These are phyloP conservation scores for Xyliphius kryptos DNA, from an alignment of 2,113 vertebrate species.

Conservation along the genomic window DNA sequence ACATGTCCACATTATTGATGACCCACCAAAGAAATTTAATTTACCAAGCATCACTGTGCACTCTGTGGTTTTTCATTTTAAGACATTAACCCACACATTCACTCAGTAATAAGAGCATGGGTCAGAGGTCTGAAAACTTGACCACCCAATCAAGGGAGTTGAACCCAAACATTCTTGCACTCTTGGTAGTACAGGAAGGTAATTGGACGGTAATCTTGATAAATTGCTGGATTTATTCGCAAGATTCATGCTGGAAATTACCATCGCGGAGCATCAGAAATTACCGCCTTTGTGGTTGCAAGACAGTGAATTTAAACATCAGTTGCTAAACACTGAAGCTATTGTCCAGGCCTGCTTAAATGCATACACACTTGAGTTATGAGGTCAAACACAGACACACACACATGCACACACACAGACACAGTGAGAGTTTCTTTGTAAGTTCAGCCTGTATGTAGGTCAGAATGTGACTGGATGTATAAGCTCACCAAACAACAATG, in stretches of 20 bases:
- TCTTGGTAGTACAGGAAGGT: slow-evolving; percentile 16
- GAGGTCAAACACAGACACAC: slow-evolving; percentile 11
- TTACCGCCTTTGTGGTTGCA: slow-evolving; percentile 59
- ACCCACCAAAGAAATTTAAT: slow-evolving; percentile 15
- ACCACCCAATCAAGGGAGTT: slow-evolving; percentile 30
- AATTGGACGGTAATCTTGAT: slow-evolving; percentile 30
- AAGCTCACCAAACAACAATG: slow-evolving; percentile 35
- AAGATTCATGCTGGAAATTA: slow-evolving; percentile 55
- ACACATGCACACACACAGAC: neutral
- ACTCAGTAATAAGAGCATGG: slow-evolving; percentile 18
- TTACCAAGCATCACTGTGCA: neutral
- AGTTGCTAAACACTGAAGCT: slow-evolving; percentile 16
- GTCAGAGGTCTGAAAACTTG: slow-evolving; percentile 29
- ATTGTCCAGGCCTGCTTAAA: too few species aligned
- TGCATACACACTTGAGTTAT: too few species aligned
- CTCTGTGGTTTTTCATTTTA: slow-evolving; percentile 2
- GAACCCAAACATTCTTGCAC: neutral
- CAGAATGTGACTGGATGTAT: slow-evolving; percentile 45
- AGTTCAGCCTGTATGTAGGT: slow-evolving; percentile 50
- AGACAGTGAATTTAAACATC: slow-evolving; percentile 48
- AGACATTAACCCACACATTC: too few species aligned
- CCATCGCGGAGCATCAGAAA: slow-evolving; percentile 53
- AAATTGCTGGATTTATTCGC: slow-evolving; percentile 39
- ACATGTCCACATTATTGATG: slow-evolving; percentile 21
- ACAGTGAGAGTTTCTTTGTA: slow-evolving; percentile 29